A percentile compares a stretch with the other conserved stretches of the same genome.
These are phyloP conservation scores for Dicerorhinus sumatrensis DNA, from an alignment of 2,113 vertebrate genomes.

Conservation along the genomic window DNA sequence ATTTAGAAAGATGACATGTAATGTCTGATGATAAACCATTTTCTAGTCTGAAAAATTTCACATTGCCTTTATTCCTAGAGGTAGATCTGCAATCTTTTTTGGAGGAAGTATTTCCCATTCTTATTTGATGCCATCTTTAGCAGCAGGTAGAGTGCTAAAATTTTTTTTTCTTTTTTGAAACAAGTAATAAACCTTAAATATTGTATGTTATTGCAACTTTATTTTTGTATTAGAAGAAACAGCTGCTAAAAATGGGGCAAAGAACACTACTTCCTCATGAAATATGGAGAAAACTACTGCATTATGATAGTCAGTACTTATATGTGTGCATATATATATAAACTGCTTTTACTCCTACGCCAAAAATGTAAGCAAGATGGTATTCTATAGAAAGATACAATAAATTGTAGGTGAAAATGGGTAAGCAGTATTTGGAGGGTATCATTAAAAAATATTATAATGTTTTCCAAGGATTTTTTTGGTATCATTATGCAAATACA, in stretches of 20 bases:
- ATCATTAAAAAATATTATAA: background rate
- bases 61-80: background rate
- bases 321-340: background rate
- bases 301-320: background rate
- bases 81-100: background rate
- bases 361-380: background rate
- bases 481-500: background rate
- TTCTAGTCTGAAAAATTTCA: background rate
- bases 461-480: background rate
- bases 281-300: background rate
- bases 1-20: background rate
- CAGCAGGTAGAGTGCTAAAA: background rate
- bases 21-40: background rate
- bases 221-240: background rate
- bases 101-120: background rate
- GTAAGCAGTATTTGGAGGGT: background rate
- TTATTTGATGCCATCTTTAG: background rate
- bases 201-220: background rate
- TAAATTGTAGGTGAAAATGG: background rate
- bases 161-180: background rate
- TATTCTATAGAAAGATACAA: background rate
- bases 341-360: background rate
- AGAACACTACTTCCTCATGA: background rate
- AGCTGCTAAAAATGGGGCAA: background rate
- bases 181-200: background rate